Conservation (phyloP, 2,113 vertebrate genomes). For the Microtus richardsoni region DNA sequence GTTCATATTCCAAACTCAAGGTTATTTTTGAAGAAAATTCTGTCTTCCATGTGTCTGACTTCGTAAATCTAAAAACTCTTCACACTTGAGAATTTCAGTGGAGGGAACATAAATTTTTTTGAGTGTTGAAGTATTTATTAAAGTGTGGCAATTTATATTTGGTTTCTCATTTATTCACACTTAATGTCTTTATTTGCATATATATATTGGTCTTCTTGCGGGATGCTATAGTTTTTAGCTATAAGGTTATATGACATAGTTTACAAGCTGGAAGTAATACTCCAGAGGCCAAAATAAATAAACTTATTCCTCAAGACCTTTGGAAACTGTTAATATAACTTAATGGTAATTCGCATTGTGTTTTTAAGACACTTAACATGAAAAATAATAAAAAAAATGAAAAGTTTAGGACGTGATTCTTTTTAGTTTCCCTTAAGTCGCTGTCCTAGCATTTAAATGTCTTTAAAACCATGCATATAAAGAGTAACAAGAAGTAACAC, state of each 20-base stretch:
- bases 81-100: background rate
- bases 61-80: background rate
- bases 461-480: background rate
- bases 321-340: slow-evolving; percentile 33
- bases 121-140: background rate
- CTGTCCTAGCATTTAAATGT: background rate
- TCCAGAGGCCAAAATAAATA: slow-evolving; percentile 21
- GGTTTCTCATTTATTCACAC: background rate
- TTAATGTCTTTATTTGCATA: background rate
- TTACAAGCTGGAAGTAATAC: background rate
- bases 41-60: background rate
- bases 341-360: background rate
- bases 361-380: background rate
- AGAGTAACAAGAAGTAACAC: background rate
- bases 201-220: background rate
- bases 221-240: background rate
- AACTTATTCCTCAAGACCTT: background rate
- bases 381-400: slow-evolving; percentile 25
- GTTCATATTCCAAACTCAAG: background rate
- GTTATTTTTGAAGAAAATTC: slow-evolving; percentile 17
- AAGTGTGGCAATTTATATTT: slow-evolving; percentile 2
- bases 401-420: background rate
- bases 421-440: background rate
- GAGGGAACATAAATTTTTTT: background rate
- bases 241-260: slow-evolving; percentile 11